Evolutionary conservation across 2,113 vertebrate genomes (phyloP).

Genomic region (Zosterops japonicus): DNA sequence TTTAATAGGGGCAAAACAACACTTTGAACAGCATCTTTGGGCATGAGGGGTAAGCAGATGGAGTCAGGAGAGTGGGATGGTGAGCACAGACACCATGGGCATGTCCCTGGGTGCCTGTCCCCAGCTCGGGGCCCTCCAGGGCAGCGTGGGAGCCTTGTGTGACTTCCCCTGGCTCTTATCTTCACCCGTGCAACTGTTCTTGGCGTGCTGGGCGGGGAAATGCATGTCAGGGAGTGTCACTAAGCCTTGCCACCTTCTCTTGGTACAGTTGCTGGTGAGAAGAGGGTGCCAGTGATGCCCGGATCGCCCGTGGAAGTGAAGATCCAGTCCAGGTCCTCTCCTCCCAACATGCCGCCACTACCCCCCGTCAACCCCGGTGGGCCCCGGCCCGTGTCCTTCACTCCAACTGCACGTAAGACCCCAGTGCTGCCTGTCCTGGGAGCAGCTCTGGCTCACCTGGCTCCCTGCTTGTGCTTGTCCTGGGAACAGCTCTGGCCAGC

Average conservation of each 20-base stretch:
- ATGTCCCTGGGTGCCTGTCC: neutral
- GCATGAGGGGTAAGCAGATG: neutral
- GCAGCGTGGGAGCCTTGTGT: rapidly evolving
- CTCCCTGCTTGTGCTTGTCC: neutral
- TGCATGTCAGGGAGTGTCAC: neutral
- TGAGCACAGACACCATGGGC: rapidly evolving
- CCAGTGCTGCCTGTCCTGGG: neutral
- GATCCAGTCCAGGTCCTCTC: slow-evolving; percentile 92
- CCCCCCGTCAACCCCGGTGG: slow-evolving; percentile 91
- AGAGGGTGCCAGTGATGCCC: slow-evolving; percentile 95
- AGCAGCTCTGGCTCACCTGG: neutral
- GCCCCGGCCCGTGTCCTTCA: slow-evolving; percentile 90
- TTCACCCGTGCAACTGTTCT: neutral
- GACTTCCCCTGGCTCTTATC: neutral
- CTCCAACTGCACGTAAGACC: slow-evolving; percentile 88
- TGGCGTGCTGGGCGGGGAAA: neutral
- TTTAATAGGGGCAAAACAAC: neutral
- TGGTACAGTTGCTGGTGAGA: slow-evolving; percentile 88
- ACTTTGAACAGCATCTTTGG: neutral
- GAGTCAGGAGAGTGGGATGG: rapidly evolving
- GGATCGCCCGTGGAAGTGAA: slow-evolving; percentile 98
- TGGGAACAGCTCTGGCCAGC: neutral
- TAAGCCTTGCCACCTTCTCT: slow-evolving; percentile 25
- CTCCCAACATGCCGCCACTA: slow-evolving; percentile 92
- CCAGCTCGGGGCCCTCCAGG: rapidly evolving